A percentile compares a stretch with the other conserved stretches of the same genome.
phyloP scores from a whole-genome alignment of 2,797 vertebrate genomes.

The Dipus sagitta region DNA sequence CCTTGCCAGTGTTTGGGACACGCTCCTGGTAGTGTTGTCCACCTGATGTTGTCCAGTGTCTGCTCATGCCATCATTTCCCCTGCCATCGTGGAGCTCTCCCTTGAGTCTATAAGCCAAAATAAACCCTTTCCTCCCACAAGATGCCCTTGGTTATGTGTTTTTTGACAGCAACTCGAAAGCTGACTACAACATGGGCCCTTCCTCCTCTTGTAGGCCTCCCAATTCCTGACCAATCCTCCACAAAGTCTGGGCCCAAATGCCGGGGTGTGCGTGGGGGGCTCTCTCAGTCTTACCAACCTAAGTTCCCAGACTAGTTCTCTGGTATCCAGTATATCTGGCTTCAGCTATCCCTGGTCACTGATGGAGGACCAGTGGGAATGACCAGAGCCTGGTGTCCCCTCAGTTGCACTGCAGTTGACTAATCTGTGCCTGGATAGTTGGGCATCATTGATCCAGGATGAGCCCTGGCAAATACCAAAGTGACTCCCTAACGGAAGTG shows the following conservation, averaged over 20 bases:
- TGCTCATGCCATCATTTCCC: too few species aligned
- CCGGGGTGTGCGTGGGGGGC: too few species aligned
- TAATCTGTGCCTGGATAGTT: conserved; percentile 92
- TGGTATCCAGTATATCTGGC: conserved; percentile 92
- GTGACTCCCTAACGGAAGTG: conserved; percentile 92
- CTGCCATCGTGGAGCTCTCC: too few species aligned
- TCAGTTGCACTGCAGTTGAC: conserved; percentile 95
- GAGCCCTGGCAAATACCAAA: conserved; percentile 90
- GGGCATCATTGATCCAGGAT: conserved; percentile 93
- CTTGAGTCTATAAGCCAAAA: too few species aligned
- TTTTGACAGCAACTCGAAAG: too few species aligned
- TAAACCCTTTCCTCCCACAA: too few species aligned
- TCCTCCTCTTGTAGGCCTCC: neutral
- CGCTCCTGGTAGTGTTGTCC: too few species aligned
- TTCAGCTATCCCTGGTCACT: conserved; percentile 89
- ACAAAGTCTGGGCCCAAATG: neutral
- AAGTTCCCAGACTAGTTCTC: neutral
- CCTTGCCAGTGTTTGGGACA: too few species aligned
- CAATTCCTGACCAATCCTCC: too few species aligned
- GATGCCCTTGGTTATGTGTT: too few species aligned
- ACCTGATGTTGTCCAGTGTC: too few species aligned
- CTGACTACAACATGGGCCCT: too few species aligned
- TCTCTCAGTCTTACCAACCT: neutral
- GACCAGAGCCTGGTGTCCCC: conserved; percentile 89
- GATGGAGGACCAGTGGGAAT: conserved; percentile 93